Percentiles rank a stretch among this genome's conserved stretches.
phyloP scores from a whole-genome alignment of 2,888 invertebrate species.

The Hirtodrosophila alboralis region DNA sequence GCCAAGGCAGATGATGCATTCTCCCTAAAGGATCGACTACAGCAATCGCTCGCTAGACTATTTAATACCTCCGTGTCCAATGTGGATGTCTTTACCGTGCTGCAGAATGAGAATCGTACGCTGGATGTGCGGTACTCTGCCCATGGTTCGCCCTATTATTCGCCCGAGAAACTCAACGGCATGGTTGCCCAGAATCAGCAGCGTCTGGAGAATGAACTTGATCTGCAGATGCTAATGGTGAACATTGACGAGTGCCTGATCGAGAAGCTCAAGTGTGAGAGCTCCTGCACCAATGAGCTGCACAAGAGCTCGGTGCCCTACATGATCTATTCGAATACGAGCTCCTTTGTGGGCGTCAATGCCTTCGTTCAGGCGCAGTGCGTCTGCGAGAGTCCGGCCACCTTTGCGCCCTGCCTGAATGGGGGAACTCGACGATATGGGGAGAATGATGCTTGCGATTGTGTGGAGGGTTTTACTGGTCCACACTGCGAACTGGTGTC shows the following conservation, averaged over 20 bases:
- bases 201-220: conserved; percentile 89
- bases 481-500: conserved; percentile 95
- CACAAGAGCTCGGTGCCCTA: conserved; percentile 90
- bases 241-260: conserved; percentile 95
- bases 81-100: conserved; percentile 97
- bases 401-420: conserved; percentile 87
- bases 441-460: conserved; percentile 89
- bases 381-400: conserved; percentile 85
- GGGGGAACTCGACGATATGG: conserved; percentile 88
- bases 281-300: conserved; percentile 92
- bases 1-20: conserved; percentile 74
- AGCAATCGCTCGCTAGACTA: conserved; percentile 87
- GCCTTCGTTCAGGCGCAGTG: conserved; percentile 93
- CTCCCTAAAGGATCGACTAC: conserved; percentile 84
- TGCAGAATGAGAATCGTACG: conserved; percentile 87
- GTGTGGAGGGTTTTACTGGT: conserved; percentile 91
- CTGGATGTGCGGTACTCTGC: conserved; percentile 96
- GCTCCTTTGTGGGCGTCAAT: conserved; percentile 96
- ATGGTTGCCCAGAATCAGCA: conserved; percentile 90
- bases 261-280: conserved; percentile 88
- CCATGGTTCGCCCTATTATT: conserved; percentile 97
- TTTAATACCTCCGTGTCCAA: conserved; percentile 92
- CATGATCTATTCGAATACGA: conserved; percentile 95
- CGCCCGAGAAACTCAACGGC: conserved; percentile 94
- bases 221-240: conserved; percentile 92